Evolutionary conservation across 2,113 vertebrate species (phyloP).

Genomic region (Lophius piscatorius): DNA sequence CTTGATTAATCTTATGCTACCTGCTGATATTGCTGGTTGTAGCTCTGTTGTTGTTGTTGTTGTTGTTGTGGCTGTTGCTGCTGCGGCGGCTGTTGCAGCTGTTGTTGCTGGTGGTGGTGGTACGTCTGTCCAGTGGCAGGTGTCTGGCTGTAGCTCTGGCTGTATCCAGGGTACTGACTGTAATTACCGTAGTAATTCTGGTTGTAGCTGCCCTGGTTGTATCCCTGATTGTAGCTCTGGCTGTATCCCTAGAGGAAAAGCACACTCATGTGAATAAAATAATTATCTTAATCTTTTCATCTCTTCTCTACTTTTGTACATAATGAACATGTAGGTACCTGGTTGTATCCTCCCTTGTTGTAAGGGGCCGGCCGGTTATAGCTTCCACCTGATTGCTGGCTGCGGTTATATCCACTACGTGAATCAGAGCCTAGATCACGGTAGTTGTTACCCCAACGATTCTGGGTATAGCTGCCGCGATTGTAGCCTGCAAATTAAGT

Average conservation of each 20-base stretch:
- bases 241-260: slow-evolving; percentile 55
- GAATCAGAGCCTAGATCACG: slow-evolving; percentile 82
- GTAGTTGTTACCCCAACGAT: slow-evolving; percentile 85
- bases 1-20: too few species aligned
- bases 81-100: slow-evolving; percentile 63
- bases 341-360: slow-evolving; percentile 75
- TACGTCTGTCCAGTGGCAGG: slow-evolving; percentile 80
- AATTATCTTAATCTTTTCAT: not conserved
- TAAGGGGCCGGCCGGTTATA: slow-evolving; percentile 77
- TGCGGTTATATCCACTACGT: slow-evolving; percentile 83
- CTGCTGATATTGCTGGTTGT: slow-evolving; percentile 92
- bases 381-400: slow-evolving; percentile 75
- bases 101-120: slow-evolving; percentile 79
- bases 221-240: slow-evolving; percentile 78
- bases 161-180: slow-evolving; percentile 84
- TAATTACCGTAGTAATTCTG: slow-evolving; percentile 88
- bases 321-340: slow-evolving; percentile 26
- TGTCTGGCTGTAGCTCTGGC: slow-evolving; percentile 87
- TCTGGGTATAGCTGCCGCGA: slow-evolving; percentile 85
- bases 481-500: slow-evolving; percentile 79
- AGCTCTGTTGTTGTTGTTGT: too few species aligned
- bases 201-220: slow-evolving; percentile 84
- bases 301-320: too few species aligned
- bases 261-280: not conserved
- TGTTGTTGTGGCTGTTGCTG: slow-evolving; percentile 79